phyloP scores from a whole-genome alignment of 2,888 invertebrate genomes.

The Megastigmus dorsalis region DNA sequence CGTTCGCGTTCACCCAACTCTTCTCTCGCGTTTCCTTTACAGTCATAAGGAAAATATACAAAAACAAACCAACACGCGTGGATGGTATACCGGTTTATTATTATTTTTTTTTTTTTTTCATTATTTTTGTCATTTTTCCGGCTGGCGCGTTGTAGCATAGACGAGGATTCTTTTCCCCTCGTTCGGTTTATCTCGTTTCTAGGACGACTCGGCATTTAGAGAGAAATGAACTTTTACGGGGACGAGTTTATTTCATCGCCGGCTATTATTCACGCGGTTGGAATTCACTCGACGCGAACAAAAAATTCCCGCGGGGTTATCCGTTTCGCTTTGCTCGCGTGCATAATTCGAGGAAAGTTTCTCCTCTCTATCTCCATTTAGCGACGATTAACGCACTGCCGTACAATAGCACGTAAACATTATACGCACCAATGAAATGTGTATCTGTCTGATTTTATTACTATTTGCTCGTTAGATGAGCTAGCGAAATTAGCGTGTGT shows the following conservation, averaged over 20 bases:
- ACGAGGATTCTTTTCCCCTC: too few relatives aligned
- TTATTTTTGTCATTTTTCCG: too few relatives aligned
- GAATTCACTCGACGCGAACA: neutral
- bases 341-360: neutral
- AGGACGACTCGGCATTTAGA: neutral
- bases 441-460: too few relatives aligned
- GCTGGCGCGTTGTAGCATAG: too few relatives aligned
- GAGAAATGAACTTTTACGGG: neutral
- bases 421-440: too few relatives aligned
- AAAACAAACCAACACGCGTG: neutral
- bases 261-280: neutral
- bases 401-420: too few relatives aligned
- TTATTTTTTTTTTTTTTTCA: neutral
- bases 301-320: neutral
- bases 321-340: too few relatives aligned
- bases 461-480: too few relatives aligned
- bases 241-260: too few relatives aligned
- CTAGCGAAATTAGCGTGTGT: too few relatives aligned
- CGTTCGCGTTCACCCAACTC: too few relatives aligned
- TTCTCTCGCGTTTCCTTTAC: constrained; percentile 65
- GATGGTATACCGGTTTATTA: constrained; percentile 1
- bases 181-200: neutral
- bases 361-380: neutral
- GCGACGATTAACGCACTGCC: neutral
- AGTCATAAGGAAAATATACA: constrained; percentile 65